Percentiles rank a stretch among this genome's conserved stretches.
These are phyloP conservation scores for Pseudococcus jackbeardsleyi DNA, from an alignment of 2,888 invertebrate genomes.

Conservation along the genomic window DNA sequence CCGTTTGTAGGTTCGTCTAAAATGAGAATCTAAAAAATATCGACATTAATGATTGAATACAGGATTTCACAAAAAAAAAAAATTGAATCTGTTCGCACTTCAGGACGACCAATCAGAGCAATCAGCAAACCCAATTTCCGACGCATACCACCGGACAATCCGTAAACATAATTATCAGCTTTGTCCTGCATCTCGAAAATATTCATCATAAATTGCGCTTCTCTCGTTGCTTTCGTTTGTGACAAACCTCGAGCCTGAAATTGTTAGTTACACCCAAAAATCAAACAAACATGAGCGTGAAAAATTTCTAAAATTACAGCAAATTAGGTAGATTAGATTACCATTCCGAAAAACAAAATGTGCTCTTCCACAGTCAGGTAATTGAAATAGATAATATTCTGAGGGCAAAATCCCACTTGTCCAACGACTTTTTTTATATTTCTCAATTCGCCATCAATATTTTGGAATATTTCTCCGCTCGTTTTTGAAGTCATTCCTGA, in stretches of 20 bases:
- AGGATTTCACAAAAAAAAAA: not conserved
- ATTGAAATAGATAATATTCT: constrained; percentile 87
- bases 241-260: constrained; percentile 76
- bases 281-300: not conserved
- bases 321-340: constrained; percentile 69
- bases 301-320: no score
- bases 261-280: not conserved
- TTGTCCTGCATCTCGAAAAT: constrained; percentile 79
- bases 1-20: constrained; percentile 93
- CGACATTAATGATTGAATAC: not conserved
- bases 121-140: constrained; percentile 88
- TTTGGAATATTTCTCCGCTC: constrained; percentile 73
- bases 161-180: constrained; percentile 73
- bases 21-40: constrained; percentile 72
- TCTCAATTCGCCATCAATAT: constrained; percentile 79
- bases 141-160: constrained; percentile 94
- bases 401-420: constrained; percentile 90
- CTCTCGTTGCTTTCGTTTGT: constrained; percentile 71
- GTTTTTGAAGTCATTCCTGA: constrained; percentile 64
- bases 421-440: constrained; percentile 79
- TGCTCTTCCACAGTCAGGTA: constrained; percentile 89
- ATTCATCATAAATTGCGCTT: constrained; percentile 74
- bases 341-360: constrained; percentile 85
- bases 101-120: constrained; percentile 86
- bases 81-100: constrained; percentile 69